Percentiles rank a stretch among this genome's conserved stretches.
phyloP scores from a whole-genome alignment of 2,888 invertebrate species.

The Pelosia muscerda region DNA sequence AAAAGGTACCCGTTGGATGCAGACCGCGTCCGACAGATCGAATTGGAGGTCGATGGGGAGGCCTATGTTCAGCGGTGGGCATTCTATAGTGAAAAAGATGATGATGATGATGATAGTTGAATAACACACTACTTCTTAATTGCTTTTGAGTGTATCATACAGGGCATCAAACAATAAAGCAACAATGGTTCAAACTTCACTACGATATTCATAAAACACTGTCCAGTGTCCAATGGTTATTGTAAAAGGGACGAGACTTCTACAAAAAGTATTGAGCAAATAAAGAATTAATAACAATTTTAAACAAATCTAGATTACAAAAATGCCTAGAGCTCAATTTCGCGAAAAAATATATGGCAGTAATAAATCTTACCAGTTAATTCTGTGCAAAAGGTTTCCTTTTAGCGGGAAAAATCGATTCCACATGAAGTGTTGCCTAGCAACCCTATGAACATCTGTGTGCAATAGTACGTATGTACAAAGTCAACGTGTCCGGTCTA shows the following conservation, averaged over 20 bases:
- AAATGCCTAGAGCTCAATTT: conserved; percentile 12
- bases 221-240: not conserved
- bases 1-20: no score
- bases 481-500: no score
- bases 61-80: no score
- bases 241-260: not conserved
- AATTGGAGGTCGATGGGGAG: no score
- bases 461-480: not conserved
- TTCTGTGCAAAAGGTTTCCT: conserved; percentile 28
- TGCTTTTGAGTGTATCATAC: not conserved
- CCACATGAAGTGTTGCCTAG: conserved; percentile 44
- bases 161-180: not conserved
- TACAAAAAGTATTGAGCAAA: not conserved
- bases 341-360: conserved; percentile 19
- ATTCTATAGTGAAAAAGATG: no score
- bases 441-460: conserved; percentile 35
- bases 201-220: not conserved
- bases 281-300: not conserved
- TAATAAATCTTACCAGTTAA: conserved; percentile 42
- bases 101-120: no score
- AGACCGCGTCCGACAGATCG: no score
- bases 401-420: conserved; percentile 44
- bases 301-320: conserved; percentile 10
- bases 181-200: not conserved
- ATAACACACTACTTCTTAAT: not conserved